These are phyloP conservation scores for Papilio protenor DNA, from an alignment of 2,888 invertebrate genomes.

Conservation along the genomic window DNA sequence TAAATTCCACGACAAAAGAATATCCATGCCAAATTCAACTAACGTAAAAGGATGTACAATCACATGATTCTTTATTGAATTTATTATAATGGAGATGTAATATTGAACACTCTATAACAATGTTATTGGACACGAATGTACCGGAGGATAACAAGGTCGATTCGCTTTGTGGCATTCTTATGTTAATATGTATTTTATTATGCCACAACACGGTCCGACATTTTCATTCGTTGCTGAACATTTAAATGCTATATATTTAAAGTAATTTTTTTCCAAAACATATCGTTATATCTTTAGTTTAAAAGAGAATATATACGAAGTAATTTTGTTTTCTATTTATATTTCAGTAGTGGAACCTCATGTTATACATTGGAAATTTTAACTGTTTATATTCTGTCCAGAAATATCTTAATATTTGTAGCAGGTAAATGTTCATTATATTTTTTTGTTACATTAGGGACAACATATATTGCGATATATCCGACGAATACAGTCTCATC, in stretches of 20 bases:
- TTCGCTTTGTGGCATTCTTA: conserved; percentile 58
- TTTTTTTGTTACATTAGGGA: neutral
- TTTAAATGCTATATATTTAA: conserved; percentile 55
- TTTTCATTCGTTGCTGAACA: conserved; percentile 57
- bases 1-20: neutral
- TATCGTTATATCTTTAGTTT: neutral
- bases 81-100: neutral
- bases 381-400: neutral
- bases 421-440: conserved; percentile 55
- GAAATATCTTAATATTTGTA: neutral
- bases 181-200: conserved; percentile 60
- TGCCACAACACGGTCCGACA: conserved; percentile 54
- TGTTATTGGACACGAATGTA: conserved; percentile 41
- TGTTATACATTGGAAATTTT: too few relatives aligned
- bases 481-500: conserved; percentile 13
- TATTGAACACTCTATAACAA: conserved; percentile 15
- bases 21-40: neutral
- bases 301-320: too few relatives aligned
- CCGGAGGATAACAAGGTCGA: conserved; percentile 56
- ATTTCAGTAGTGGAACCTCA: too few relatives aligned
- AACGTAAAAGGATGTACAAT: neutral
- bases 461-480: neutral
- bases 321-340: too few relatives aligned
- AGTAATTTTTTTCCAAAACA: neutral
- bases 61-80: neutral